Evolutionary conservation across 2,797 vertebrate species (phyloP).

Genomic region (Aldrovandia affinis): DNA sequence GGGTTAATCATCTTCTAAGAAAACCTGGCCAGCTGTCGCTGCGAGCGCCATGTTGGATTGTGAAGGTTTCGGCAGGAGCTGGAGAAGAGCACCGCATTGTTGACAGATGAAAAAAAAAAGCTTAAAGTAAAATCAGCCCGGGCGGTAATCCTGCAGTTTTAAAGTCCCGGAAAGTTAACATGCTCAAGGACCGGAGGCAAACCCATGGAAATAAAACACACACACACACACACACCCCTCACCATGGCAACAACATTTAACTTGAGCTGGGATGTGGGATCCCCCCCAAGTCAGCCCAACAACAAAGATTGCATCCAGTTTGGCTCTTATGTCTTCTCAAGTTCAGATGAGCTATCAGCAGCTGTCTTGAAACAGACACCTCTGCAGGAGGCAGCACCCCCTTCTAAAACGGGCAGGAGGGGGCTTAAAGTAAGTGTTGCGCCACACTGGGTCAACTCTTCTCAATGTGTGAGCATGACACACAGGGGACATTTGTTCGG

Average conservation of each 20-base stretch:
- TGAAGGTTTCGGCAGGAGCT: constrained; percentile 40
- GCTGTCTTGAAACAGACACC: constrained; percentile 74
- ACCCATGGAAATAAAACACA: constrained; percentile 3
- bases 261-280: constrained; percentile 45
- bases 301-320: constrained; percentile 60
- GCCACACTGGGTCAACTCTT: not conserved
- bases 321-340: constrained; percentile 62
- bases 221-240: not conserved
- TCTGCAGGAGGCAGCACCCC: constrained; percentile 56
- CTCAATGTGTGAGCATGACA: not conserved
- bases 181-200: constrained; percentile 18
- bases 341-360: constrained; percentile 73
- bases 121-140: constrained; percentile 42
- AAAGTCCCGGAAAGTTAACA: constrained; percentile 39
- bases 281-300: not conserved
- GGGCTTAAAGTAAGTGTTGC: constrained; percentile 59
- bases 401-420: constrained; percentile 69
- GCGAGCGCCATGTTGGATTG: not conserved
- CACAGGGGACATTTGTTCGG: not conserved
- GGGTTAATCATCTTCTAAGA: constrained; percentile 49
- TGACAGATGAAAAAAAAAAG: constrained; percentile 52
- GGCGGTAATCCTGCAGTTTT: constrained; percentile 50
- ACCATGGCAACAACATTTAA: constrained; percentile 12
- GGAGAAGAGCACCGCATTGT: constrained; percentile 25
- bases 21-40: constrained; percentile 58